Evolutionary conservation across 2,888 invertebrate genomes (phyloP).

Genomic region (Stomorhina lunata): DNA sequence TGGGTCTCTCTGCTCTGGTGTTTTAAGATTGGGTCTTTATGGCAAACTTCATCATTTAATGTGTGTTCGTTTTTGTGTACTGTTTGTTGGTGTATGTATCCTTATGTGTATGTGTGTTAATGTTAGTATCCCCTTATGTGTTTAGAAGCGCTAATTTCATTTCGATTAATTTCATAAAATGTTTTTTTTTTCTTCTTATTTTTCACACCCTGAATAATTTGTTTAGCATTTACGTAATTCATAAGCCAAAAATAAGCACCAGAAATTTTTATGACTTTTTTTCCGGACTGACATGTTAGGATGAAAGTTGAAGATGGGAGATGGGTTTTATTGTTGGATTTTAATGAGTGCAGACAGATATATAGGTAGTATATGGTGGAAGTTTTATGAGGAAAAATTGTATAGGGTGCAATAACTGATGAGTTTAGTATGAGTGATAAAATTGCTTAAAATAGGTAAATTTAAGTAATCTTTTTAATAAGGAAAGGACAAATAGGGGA

Average conservation of each 20-base stretch:
- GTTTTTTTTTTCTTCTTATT: neutral
- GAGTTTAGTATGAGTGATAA: too few relatives aligned
- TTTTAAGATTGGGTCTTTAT: neutral
- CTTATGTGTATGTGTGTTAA: too few relatives aligned
- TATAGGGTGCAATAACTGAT: too few relatives aligned
- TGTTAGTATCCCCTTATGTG: neutral
- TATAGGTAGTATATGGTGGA: neutral
- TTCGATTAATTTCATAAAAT: slow-evolving; percentile 52
- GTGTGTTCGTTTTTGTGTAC: neutral
- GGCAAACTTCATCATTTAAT: neutral
- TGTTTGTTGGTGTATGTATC: neutral
- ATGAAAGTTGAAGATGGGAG: neutral
- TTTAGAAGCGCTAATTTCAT: slow-evolving; percentile 44
- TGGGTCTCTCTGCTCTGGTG: neutral
- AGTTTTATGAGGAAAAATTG: too few relatives aligned
- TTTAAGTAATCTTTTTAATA: too few relatives aligned
- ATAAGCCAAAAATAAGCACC: slow-evolving; percentile 11
- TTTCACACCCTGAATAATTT: slow-evolving; percentile 11
- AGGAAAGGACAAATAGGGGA: too few relatives aligned
- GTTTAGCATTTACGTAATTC: slow-evolving; percentile 1
- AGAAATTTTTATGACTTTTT: slow-evolving; percentile 33
- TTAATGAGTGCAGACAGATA: too few relatives aligned
- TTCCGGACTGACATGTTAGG: neutral
- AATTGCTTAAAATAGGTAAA: too few relatives aligned
- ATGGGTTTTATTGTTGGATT: neutral